phyloP scores from a whole-genome alignment of 2,113 vertebrate genomes.

The Brachirus orientalis region DNA sequence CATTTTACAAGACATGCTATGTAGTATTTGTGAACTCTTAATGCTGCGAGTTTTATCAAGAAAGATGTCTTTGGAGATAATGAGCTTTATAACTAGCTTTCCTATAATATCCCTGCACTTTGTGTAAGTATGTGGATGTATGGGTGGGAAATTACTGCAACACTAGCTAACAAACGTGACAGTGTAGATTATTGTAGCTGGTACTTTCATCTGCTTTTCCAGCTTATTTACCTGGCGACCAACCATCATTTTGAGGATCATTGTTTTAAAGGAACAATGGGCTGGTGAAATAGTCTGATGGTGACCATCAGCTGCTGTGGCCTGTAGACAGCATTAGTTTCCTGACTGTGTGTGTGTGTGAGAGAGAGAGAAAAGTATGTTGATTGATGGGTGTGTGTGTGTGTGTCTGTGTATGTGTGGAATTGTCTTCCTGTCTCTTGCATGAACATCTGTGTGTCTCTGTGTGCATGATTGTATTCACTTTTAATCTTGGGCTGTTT shows the following conservation, averaged over 20 bases:
- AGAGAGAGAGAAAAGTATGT: conserved; percentile 11
- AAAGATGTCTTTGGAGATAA: conserved; percentile 38
- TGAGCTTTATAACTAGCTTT: conserved; percentile 51
- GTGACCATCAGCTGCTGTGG: background rate
- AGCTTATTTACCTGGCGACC: background rate
- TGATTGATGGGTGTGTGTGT: background rate
- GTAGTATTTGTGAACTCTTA: conserved; percentile 8
- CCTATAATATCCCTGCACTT: conserved; percentile 44
- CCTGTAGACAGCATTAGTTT: background rate
- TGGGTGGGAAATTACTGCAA: conserved; percentile 4
- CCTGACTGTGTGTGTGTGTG: conserved; percentile 12
- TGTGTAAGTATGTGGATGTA: conserved; percentile 24
- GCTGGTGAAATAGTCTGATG: background rate
- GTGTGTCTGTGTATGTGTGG: background rate
- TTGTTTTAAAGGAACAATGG: background rate
- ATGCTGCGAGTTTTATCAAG: conserved; percentile 14
- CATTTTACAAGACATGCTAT: conserved; percentile 15
- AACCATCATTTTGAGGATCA: background rate
- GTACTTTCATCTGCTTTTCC: conserved; percentile 1
- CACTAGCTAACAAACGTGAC: background rate
- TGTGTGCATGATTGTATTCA: conserved; percentile 60
- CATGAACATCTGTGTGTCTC: conserved; percentile 55
- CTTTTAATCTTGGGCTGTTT: conserved; percentile 27
- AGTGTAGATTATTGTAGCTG: background rate
- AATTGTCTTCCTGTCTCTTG: conserved; percentile 48